Percentiles rank a stretch among this genome's conserved stretches.
These are phyloP conservation scores for Pocillopora grandis DNA, from an alignment of 92 coral and sea anemone species.

Conservation along the genomic window DNA sequence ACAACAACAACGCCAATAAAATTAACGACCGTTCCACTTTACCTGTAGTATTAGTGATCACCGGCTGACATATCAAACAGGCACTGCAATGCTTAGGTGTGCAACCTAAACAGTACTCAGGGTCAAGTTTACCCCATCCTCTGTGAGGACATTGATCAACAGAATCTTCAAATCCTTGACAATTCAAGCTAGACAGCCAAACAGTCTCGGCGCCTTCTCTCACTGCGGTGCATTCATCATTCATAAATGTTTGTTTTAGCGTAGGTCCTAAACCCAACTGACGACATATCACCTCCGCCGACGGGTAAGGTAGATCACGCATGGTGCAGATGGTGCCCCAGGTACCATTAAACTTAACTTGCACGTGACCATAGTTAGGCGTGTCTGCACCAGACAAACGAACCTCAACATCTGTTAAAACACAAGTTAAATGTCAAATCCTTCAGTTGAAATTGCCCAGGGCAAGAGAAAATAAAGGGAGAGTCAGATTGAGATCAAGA, in stretches of 20 bases:
- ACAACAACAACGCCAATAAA: neutral
- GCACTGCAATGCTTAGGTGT: conserved; percentile 19
- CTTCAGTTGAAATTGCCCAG: neutral
- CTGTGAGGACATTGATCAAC: conserved; percentile 60
- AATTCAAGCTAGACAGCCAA: conserved; percentile 41
- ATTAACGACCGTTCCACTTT: neutral
- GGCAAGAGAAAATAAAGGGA: neutral
- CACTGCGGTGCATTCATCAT: conserved; percentile 25
- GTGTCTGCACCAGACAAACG: conserved; percentile 30
- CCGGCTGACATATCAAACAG: conserved; percentile 37
- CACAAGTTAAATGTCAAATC: neutral
- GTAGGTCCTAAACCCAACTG: conserved; percentile 47
- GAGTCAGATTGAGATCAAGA: neutral
- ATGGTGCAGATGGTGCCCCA: conserved; percentile 58
- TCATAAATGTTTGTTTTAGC: conserved; percentile 3
- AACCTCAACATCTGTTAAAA: conserved; percentile 33
- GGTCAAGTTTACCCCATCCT: conserved; percentile 52
- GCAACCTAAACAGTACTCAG: conserved; percentile 9
- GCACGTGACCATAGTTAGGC: conserved; percentile 53
- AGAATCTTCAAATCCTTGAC: conserved; percentile 53
- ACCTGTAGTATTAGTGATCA: conserved; percentile 16
- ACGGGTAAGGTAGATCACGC: conserved; percentile 24
- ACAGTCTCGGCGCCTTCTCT: conserved; percentile 17
- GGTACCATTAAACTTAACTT: conserved; percentile 51
- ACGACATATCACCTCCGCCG: conserved; percentile 68